Base-by-base conservation (phyloP, 2,113 vertebrate genomes). In the Sapayoa aenigma region DNA sequence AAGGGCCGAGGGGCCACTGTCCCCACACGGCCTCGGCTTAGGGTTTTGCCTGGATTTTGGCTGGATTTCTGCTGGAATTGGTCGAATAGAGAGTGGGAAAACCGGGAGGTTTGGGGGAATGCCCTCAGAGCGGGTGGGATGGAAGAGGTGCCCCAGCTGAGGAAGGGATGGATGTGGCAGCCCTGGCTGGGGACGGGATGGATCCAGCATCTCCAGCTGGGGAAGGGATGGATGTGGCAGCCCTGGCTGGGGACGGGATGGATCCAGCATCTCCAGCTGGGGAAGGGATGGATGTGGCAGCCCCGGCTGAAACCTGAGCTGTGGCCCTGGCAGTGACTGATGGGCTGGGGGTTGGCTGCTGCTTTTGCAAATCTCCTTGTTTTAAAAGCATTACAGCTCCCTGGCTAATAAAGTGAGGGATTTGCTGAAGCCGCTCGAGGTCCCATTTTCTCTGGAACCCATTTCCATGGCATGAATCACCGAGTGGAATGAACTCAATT, bases 401-500 rank as follows among this genome's bases (percentile, higher is more conserved):
- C 95, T 13, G 83, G 95, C 89, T 91, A 52, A 65, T 37, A 44
- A 62, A 69, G 68, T 6, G 12, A n/a, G 77, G 91, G 91, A 78
- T 91, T 93, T 78, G 85, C 84, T 52, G 90, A 85, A 94, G 96
- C 94, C 41, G 81, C 76, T 89, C 31, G 96, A 97, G 95, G 95
- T 97, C 97, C 98, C 97, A 93, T 97, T 96, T 95, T 96, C 96
- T 80, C 97, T 90, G 97, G 98, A 98, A 97, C 93, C 97, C 97
- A 85, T 97, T 96, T 98, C 97, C 97, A 86, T 11, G 96, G 97
- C 97, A 97, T 98, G 98, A 98, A 98, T 98, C 97, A 98, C 96
- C 41, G 60, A 23, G 89, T 75, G 60, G 37, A 87, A 96, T 94
- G 97, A 98, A 97, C 97, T 97, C 98, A 98, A 98, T 98, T 98